Conservation (phyloP, 2,113 vertebrate genomes). For the Orientallactaga bullata region DNA sequence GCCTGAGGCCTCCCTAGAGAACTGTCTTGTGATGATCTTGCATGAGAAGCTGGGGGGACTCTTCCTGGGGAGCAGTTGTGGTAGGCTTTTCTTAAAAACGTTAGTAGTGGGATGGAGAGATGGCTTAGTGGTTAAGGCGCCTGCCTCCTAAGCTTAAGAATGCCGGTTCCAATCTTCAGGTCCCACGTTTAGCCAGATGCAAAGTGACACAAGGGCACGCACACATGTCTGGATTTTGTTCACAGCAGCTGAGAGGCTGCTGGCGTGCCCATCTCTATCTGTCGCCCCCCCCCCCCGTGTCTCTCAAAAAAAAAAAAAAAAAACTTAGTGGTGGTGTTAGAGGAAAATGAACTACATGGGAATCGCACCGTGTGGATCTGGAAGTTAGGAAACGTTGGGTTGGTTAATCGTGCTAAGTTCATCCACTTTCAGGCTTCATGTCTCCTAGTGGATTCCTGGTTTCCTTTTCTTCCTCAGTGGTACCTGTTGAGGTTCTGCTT, state of each 20-base stretch:
- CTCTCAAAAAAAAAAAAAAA: too few species aligned
- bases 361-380: not conserved
- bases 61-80: not conserved
- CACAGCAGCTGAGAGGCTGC: too few species aligned
- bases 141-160: too few species aligned
- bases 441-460: not conserved
- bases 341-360: not conserved
- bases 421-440: not conserved
- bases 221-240: too few species aligned
- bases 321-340: conserved; percentile 34
- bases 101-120: conserved; percentile 11
- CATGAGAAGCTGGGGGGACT: not conserved
- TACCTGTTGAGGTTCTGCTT: not conserved
- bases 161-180: too few species aligned
- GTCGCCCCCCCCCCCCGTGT: too few species aligned
- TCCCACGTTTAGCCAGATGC: too few species aligned
- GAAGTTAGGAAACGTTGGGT: not conserved
- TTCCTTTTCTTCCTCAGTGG: not conserved
- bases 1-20: not conserved
- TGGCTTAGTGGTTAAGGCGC: too few species aligned
- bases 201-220: too few species aligned
- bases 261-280: too few species aligned
- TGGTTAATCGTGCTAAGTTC: not conserved
- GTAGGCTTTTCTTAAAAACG: not conserved
- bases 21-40: not conserved